Conservation (phyloP, 1,140 invertebrate species). For the Myzus persicae region DNA sequence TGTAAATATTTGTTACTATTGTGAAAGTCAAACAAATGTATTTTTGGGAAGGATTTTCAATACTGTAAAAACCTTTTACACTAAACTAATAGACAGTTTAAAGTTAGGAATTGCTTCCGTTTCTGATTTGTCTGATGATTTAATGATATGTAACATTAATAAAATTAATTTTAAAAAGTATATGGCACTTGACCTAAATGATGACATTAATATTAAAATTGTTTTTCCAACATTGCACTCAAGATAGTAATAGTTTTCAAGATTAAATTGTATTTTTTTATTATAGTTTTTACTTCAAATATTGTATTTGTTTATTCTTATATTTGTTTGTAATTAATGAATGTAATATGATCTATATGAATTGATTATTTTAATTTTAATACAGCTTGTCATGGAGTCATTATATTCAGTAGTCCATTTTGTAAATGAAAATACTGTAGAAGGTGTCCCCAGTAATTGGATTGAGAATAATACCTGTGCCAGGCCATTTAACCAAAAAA, state of each 20-base stretch:
- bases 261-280: too few relatives aligned
- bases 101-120: slow-evolving; percentile 15
- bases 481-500: not conserved
- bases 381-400: too few relatives aligned
- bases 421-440: not conserved
- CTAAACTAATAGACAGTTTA: not conserved
- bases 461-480: not conserved
- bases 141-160: not conserved
- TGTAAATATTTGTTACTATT: not conserved
- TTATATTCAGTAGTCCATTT: not conserved
- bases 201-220: slow-evolving; percentile 7
- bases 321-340: too few relatives aligned
- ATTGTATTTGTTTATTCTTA: too few relatives aligned
- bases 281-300: too few relatives aligned
- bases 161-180: slow-evolving; percentile 14
- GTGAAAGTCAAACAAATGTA: not conserved
- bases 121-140: too few relatives aligned
- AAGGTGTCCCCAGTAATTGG: not conserved
- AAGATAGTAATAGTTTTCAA: not conserved
- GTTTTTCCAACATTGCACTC: not conserved
- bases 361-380: too few relatives aligned
- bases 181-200: slow-evolving; percentile 7
- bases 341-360: too few relatives aligned
- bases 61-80: not conserved
- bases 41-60: slow-evolving; percentile 9